phyloP scores from a whole-genome alignment of 2,888 invertebrate genomes.

The Drosophila meridiana region DNA sequence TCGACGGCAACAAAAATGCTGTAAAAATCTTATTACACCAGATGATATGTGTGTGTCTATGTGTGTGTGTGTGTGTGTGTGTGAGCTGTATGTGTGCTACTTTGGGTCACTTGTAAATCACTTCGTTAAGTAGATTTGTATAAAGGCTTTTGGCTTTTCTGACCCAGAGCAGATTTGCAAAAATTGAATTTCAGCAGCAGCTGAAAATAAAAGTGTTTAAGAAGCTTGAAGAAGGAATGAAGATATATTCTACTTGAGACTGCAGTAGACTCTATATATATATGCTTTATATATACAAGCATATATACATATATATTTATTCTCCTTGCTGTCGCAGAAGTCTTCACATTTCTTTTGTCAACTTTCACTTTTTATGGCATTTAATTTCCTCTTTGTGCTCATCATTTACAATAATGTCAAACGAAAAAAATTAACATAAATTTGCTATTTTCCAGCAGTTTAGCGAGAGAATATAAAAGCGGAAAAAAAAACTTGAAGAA shows the following conservation, averaged over 20 bases:
- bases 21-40: slow-evolving; percentile 70
- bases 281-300: not conserved
- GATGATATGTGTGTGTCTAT: slow-evolving; percentile 28
- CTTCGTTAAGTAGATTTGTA: slow-evolving; percentile 70
- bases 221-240: not conserved
- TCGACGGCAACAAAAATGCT: slow-evolving; percentile 31
- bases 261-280: not conserved
- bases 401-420: slow-evolving; percentile 72
- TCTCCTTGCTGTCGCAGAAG: slow-evolving; percentile 33
- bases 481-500: slow-evolving; percentile 8
- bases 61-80: slow-evolving; percentile 4
- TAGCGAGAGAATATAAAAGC: slow-evolving; percentile 42
- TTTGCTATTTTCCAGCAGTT: slow-evolving; percentile 74
- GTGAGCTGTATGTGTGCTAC: slow-evolving; percentile 20
- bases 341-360: slow-evolving; percentile 51
- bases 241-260: slow-evolving; percentile 1
- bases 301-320: not conserved
- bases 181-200: slow-evolving; percentile 47
- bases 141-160: slow-evolving; percentile 57
- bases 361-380: slow-evolving; percentile 67
- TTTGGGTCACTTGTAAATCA: slow-evolving; percentile 51
- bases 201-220: slow-evolving; percentile 18
- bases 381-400: slow-evolving; percentile 69
- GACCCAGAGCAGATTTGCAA: slow-evolving; percentile 36
- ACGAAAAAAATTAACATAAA: slow-evolving; percentile 72